Evolutionary conservation across 2,113 vertebrate species (phyloP), one percentile per base, ranked within the genome.

Genomic region (Dermatemys mawii): DNA sequence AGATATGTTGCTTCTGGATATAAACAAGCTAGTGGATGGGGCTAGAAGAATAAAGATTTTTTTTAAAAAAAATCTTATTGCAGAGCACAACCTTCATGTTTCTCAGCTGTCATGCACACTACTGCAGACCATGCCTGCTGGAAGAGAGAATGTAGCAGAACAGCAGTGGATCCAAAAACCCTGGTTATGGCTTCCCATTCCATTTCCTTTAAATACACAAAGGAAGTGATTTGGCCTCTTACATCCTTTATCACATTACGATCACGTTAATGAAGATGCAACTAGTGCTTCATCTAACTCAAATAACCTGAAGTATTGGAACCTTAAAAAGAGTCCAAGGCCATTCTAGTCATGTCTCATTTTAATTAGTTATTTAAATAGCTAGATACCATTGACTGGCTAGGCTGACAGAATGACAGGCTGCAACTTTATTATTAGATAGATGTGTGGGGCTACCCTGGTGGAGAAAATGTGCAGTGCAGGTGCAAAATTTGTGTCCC

Each of bases 301-400:
- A 85, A 53, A 67, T 81, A 44, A 13, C 50, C 8, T 46, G 17
- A 49, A 76, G 76, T 85, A 55, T 4, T 89, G 19, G 27, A 35
- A 2, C 6, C 84, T 70, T 35, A 32, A 1, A 14, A 87, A 75
- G 3, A 87, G 11, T 3, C 0, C 49, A 92, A 11, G 19, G 44
- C 54, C 46, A 79, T 90, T 49, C 2, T 84, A 83, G 3, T 3
- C 48, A 5, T 44, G 44, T 44, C 76, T 82, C 67, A 6, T 63
- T 88, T 88, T n/a, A 51, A 44, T n/a, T 63, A n/a, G 24, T 54
- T 29, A 53, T 63, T 41, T 92, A 88, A 93, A 83, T 19, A 88
- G 32, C 38, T 26, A 54, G 44, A 22, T 51, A 2, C 4, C 8
- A 76, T 94, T 76, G 46, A 46, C 8, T 46, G 46, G 46, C 46